phyloP scores from a whole-genome alignment of 2,888 invertebrate species.

The Stenotaenia linearis region DNA sequence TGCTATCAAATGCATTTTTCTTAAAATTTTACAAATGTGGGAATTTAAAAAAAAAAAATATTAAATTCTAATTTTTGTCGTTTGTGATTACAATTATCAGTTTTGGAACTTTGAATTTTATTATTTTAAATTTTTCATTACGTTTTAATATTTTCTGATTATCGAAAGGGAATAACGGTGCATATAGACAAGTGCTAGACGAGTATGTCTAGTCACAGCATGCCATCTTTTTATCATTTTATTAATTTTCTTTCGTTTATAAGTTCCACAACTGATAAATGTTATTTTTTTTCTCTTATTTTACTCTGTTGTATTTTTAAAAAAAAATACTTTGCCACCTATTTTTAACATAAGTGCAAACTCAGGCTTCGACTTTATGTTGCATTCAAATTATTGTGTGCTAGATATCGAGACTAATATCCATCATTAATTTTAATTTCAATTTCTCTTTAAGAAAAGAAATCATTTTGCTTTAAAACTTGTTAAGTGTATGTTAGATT shows the following conservation, averaged over 20 bases:
- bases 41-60: background rate
- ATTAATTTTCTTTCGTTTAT: background rate
- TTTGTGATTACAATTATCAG: conserved; percentile 17
- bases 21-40: background rate
- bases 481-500: background rate
- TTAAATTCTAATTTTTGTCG: background rate
- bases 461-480: background rate
- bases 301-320: background rate
- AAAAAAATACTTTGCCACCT: background rate
- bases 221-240: background rate
- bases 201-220: background rate
- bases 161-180: too few species aligned
- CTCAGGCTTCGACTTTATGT: background rate
- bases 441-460: background rate
- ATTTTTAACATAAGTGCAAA: background rate
- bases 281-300: background rate
- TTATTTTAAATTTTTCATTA: background rate
- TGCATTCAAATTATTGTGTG: conserved; percentile 10
- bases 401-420: background rate
- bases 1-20: background rate
- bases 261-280: conserved; percentile 13
- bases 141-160: too few species aligned
- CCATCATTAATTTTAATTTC: background rate
- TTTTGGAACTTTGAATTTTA: background rate
- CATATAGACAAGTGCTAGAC: too few species aligned